Evolutionary conservation across 2,888 invertebrate species (phyloP).

Genomic region (Lasioglossum leucozonium): DNA sequence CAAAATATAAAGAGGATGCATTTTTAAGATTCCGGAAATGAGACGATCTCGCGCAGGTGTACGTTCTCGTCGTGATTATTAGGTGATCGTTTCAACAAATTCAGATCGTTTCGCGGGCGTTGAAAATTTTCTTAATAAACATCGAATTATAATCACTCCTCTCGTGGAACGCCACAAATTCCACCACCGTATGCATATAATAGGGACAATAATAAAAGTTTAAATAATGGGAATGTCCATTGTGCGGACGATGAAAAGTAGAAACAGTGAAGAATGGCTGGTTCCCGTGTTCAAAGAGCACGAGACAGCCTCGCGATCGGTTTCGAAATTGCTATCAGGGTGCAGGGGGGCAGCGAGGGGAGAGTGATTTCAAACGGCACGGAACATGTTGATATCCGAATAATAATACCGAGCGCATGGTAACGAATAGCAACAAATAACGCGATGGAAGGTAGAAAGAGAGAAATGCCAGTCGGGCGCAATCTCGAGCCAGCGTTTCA

Average conservation of each 20-base stretch:
- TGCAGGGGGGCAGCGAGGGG: background rate
- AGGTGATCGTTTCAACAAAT: background rate
- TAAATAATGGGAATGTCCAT: background rate
- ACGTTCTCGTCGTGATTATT: too few species aligned
- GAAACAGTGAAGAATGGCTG: background rate
- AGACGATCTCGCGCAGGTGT: background rate
- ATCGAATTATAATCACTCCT: too few species aligned
- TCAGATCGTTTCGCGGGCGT: background rate
- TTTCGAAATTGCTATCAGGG: conserved; percentile 6
- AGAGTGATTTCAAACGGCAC: conserved; percentile 4
- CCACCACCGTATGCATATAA: background rate
- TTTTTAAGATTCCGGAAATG: background rate
- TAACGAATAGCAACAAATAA: conserved; percentile 39
- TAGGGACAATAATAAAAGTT: background rate
- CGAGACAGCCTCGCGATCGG: background rate
- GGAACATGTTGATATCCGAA: background rate
- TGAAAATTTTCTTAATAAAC: background rate
- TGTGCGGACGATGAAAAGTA: background rate
- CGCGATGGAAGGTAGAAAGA: background rate
- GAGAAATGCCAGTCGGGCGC: background rate
- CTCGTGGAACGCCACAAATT: too few species aligned
- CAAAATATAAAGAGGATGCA: background rate
- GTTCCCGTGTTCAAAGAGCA: background rate
- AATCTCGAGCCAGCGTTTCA: conserved; percentile 12
- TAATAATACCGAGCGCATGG: conserved; percentile 5